A percentile compares a stretch with the other conserved stretches of the same genome.
phyloP scores from a whole-genome alignment of 2,113 vertebrate genomes.

The Petrocephalus zakoni region DNA sequence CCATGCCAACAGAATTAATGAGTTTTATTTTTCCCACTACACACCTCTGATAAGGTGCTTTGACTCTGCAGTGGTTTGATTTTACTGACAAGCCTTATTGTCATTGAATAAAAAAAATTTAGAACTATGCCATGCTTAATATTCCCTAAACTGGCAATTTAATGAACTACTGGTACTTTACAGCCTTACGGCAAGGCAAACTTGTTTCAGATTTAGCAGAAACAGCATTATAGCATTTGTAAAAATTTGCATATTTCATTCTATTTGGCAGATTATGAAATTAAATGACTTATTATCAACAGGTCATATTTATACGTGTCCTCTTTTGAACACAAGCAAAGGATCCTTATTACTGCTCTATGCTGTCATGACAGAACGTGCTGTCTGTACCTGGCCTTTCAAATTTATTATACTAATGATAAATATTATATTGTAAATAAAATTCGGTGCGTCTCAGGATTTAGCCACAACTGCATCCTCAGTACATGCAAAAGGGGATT shows the following conservation, averaged over 20 bases:
- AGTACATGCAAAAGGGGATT: neutral
- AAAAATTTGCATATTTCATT: neutral
- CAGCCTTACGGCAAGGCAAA: neutral
- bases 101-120: neutral
- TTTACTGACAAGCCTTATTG: neutral
- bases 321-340: neutral
- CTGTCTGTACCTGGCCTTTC: neutral
- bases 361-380: neutral
- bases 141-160: constrained; percentile 3
- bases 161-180: neutral
- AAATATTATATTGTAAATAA: neutral
- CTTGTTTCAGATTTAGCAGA: constrained; percentile 7
- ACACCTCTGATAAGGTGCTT: neutral
- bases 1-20: constrained; percentile 18
- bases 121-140: neutral
- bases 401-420: neutral
- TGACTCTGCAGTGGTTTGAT: neutral
- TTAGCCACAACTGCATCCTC: neutral
- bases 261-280: neutral
- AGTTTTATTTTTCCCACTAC: constrained; percentile 3
- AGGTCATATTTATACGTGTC: neutral
- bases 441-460: neutral
- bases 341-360: neutral
- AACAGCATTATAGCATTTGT: constrained; percentile 7
- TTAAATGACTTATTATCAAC: constrained; percentile 6